A percentile compares a stretch with the other conserved stretches of the same genome.
phyloP scores from a whole-genome alignment of 2,113 vertebrate species.

The Sinocyclocheilus anophthalmus region DNA sequence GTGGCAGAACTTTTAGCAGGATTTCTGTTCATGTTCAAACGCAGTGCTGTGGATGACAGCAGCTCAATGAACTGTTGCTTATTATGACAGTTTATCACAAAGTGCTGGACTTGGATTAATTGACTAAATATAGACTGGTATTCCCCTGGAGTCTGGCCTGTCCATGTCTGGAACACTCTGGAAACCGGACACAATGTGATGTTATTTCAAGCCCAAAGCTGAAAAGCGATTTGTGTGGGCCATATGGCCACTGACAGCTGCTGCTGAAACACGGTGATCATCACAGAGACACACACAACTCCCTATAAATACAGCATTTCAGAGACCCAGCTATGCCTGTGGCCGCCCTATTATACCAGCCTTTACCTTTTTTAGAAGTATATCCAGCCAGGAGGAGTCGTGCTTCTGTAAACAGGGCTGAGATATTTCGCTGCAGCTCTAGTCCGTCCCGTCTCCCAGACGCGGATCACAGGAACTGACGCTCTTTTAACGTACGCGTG shows the following conservation, averaged over 20 bases:
- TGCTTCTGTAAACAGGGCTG: slow-evolving; percentile 39
- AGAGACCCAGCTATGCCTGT: neutral
- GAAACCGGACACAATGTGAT: slow-evolving; percentile 51
- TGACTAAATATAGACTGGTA: slow-evolving; percentile 43
- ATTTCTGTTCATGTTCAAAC: neutral
- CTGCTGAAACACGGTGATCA: slow-evolving; percentile 27
- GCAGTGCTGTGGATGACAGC: neutral
- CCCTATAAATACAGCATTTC: slow-evolving; percentile 1
- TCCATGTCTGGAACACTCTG: slow-evolving; percentile 50
- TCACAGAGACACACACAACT: neutral
- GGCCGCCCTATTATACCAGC: slow-evolving; percentile 17
- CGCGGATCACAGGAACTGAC: slow-evolving; percentile 25
- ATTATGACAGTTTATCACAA: slow-evolving; percentile 54
- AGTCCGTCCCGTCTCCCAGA: slow-evolving; percentile 4
- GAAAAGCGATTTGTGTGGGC: slow-evolving; percentile 45
- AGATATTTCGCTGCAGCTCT: slow-evolving; percentile 47
- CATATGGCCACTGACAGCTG: slow-evolving; percentile 67
- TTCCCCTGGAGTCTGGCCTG: slow-evolving; percentile 49
- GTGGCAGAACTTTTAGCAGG: neutral
- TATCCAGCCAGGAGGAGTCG: slow-evolving; percentile 31
- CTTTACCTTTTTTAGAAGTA: slow-evolving; percentile 53
- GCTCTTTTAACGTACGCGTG: neutral
- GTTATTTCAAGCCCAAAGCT: slow-evolving; percentile 69
- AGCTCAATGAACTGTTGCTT: neutral
- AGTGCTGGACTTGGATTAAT: slow-evolving; percentile 19